Evolutionary conservation across 2,113 vertebrate genomes (phyloP).

Genomic region (Spheniscus mendiculus): DNA sequence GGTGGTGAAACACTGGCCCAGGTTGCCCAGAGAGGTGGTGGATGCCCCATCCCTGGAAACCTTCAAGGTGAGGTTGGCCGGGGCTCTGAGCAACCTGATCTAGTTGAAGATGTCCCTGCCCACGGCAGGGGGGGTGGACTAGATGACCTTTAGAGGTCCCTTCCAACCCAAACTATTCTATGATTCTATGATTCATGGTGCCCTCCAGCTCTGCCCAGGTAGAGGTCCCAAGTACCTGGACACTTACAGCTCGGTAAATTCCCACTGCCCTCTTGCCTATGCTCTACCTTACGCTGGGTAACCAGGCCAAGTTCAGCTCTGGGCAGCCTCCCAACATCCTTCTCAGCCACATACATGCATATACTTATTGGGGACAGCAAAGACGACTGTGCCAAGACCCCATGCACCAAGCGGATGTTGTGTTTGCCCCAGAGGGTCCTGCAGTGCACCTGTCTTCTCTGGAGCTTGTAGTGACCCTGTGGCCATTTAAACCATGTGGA

Average conservation of each 20-base stretch:
- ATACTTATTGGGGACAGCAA: background rate
- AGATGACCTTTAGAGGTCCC: too few species aligned
- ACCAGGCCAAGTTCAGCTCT: background rate
- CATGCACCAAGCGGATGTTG: background rate
- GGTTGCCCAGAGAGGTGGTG: too few species aligned
- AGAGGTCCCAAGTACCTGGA: background rate
- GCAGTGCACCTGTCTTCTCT: background rate
- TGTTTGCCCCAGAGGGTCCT: background rate
- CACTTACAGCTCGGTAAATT: background rate
- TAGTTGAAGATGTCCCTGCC: too few species aligned
- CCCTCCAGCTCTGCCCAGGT: background rate
- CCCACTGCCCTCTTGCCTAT: background rate
- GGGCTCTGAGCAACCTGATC: too few species aligned
- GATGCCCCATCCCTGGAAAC: too few species aligned
- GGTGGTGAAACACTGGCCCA: too few species aligned
- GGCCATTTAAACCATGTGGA: background rate
- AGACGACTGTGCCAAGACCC: background rate
- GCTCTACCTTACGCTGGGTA: background rate
- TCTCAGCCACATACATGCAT: background rate
- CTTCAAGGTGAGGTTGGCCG: too few species aligned
- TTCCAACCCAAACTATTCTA: too few species aligned
- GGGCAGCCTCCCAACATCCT: background rate
- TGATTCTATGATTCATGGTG: background rate
- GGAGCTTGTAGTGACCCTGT: background rate
- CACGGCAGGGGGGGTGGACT: too few species aligned